Percentiles rank a stretch among this genome's conserved stretches.
phyloP scores from a whole-genome alignment of 2,797 vertebrate genomes.

The Lithobates pipiens region DNA sequence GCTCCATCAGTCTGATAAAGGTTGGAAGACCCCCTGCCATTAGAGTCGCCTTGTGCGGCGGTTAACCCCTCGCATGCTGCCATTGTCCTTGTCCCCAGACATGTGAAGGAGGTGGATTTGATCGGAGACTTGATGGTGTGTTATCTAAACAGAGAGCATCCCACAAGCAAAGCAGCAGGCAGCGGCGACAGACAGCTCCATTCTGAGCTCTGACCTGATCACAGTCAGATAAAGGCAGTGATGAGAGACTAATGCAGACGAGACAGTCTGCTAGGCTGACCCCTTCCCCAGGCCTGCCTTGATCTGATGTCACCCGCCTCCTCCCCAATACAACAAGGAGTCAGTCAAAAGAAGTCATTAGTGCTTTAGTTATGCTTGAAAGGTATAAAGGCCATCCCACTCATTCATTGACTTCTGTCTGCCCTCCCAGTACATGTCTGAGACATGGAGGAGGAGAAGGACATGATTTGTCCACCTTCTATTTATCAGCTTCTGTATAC shows the following conservation, averaged over 20 bases:
- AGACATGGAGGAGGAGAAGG: constrained; percentile 55
- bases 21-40: no score
- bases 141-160: constrained; percentile 5
- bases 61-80: neutral
- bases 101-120: neutral
- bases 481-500: constrained; percentile 39
- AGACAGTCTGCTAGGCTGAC: constrained; percentile 54
- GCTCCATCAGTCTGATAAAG: no score
- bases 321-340: constrained; percentile 48
- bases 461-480: constrained; percentile 31
- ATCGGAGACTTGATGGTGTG: neutral
- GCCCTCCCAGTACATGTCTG: constrained; percentile 48
- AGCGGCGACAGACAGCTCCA: constrained; percentile 36
- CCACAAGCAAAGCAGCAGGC: constrained; percentile 37
- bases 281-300: constrained; percentile 40
- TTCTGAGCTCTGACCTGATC: constrained; percentile 34
- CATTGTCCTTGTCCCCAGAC: neutral
- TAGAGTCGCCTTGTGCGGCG: no score
- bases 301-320: constrained; percentile 49
- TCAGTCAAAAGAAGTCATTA: constrained; percentile 57
- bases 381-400: constrained; percentile 47
- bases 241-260: constrained; percentile 54
- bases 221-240: constrained; percentile 55
- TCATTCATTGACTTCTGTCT: constrained; percentile 52
- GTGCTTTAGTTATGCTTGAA: constrained; percentile 26